Percentiles rank a stretch among this genome's conserved stretches.
These are phyloP conservation scores for Nemoura dubitans DNA, from an alignment of 2,888 invertebrate species.

Conservation along the genomic window DNA sequence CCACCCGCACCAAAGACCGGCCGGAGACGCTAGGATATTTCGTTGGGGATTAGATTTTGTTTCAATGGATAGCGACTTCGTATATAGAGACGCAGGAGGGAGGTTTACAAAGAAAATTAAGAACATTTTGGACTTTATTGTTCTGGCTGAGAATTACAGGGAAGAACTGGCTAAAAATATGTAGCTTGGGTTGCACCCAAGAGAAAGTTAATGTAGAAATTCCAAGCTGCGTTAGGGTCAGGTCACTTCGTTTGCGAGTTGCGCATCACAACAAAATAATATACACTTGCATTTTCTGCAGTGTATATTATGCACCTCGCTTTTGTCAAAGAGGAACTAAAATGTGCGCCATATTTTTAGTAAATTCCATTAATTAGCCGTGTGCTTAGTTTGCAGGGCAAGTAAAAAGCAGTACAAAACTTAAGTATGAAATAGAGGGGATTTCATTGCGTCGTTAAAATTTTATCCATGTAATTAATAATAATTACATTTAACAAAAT, in stretches of 20 bases:
- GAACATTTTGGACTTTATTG: no score
- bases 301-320: neutral
- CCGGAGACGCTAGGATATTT: neutral
- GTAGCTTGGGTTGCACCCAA: no score
- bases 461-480: neutral
- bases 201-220: no score
- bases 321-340: neutral
- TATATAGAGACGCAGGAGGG: no score
- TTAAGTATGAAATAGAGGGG: neutral
- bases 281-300: neutral
- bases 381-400: neutral
- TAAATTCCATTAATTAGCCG: neutral
- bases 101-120: no score
- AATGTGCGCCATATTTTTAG: neutral
- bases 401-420: neutral
- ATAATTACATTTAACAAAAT: neutral
- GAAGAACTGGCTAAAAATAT: no score
- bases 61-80: neutral
- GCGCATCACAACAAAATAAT: no score
- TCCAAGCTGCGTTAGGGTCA: no score
- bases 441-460: neutral
- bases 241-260: no score
- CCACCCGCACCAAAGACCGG: no score
- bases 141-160: no score
- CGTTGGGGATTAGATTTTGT: neutral